Conservation (phyloP, 2,797 vertebrate species). For the Paedocypris micromegethes region DNA sequence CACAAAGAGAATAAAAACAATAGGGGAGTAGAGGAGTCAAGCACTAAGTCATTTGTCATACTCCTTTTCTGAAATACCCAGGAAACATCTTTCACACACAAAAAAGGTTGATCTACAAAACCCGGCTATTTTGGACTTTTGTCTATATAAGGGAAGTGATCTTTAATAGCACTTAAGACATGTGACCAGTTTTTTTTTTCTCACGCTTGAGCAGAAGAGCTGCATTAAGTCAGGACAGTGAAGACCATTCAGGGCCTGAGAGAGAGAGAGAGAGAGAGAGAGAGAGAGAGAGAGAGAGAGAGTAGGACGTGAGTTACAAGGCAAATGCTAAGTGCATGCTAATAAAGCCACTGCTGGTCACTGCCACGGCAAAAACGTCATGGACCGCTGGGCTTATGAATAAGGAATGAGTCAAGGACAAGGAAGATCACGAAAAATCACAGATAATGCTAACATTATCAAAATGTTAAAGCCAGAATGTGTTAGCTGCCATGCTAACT, state of each 20-base stretch:
- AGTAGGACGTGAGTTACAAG: slow-evolving; percentile 14
- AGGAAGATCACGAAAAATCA: background rate
- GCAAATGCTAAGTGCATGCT: slow-evolving; percentile 10
- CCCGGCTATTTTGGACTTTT: slow-evolving; percentile 9
- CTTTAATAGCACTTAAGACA: slow-evolving; percentile 27
- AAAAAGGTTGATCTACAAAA: too few relatives aligned
- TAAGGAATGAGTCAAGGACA: slow-evolving; percentile 1
- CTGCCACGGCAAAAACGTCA: background rate
- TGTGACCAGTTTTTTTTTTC: slow-evolving; percentile 23
- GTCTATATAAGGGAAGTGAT: slow-evolving; percentile 24
- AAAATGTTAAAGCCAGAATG: background rate
- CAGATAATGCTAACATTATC: slow-evolving; percentile 7
- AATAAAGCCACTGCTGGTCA: slow-evolving; percentile 24
- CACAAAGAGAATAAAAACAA: too few relatives aligned
- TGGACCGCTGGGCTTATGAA: background rate
- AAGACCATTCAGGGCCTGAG: slow-evolving; percentile 11
- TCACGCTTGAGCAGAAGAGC: slow-evolving; percentile 30
- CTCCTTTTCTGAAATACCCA: too few relatives aligned
- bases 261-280: slow-evolving; percentile 28
- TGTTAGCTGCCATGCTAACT: background rate
- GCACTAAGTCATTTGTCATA: too few relatives aligned
- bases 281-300: slow-evolving; percentile 11
- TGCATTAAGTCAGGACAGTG: slow-evolving; percentile 38
- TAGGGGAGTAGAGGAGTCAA: too few relatives aligned
- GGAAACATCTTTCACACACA: too few relatives aligned